Evolutionary conservation across 2,113 vertebrate genomes (phyloP).

Genomic region (Myotis yumanensis): DNA sequence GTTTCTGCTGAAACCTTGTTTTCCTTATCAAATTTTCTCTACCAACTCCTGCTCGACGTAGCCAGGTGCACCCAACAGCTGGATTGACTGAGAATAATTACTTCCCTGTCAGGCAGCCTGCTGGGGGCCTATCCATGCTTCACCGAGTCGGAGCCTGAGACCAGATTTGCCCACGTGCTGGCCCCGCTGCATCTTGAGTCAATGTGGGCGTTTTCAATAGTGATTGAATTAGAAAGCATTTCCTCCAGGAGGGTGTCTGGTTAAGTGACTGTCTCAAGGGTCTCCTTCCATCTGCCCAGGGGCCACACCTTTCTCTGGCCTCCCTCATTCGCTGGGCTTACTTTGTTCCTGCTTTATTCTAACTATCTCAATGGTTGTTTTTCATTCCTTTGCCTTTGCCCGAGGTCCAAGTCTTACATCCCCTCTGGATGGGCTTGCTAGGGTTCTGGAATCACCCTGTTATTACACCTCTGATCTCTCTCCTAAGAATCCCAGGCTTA

Average conservation of each 20-base stretch:
- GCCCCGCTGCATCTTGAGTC: background rate
- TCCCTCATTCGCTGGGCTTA: background rate
- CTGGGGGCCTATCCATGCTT: background rate
- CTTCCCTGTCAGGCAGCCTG: background rate
- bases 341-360: background rate
- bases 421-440: background rate
- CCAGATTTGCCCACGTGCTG: background rate
- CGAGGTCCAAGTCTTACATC: background rate
- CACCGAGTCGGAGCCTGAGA: background rate
- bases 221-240: background rate
- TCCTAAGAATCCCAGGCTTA: background rate
- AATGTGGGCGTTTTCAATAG: background rate
- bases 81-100: too few species aligned
- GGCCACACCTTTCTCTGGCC: background rate
- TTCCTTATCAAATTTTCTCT: constrained; percentile 35
- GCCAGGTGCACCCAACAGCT: constrained; percentile 24
- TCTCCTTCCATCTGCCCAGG: background rate
- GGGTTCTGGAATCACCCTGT: background rate
- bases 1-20: constrained; percentile 25
- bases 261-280: background rate
- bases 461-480: background rate
- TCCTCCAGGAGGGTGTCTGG: background rate
- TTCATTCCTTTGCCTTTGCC: background rate
- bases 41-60: background rate
- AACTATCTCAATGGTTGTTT: background rate